Conservation (phyloP, 92 coral and sea anemone species). For the Palythoa caribaeorum region DNA sequence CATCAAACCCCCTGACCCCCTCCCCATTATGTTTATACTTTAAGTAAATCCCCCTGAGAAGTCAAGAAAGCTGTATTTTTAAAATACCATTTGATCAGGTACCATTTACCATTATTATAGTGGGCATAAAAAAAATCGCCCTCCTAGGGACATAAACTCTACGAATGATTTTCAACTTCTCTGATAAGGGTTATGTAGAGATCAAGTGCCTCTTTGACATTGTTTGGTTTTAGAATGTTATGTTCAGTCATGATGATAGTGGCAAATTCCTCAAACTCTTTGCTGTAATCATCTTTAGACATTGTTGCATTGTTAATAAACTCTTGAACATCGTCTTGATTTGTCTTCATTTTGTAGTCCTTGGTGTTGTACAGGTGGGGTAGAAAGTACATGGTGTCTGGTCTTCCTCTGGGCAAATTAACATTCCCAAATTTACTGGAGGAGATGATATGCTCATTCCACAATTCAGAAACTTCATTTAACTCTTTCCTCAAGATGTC, state of each 20-base stretch:
- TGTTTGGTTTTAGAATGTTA: conserved; percentile 35
- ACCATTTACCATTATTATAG: no score
- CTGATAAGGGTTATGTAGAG: conserved; percentile 26
- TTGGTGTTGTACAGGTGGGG: conserved; percentile 40
- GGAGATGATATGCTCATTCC: conserved; percentile 57
- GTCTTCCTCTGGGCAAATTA: conserved; percentile 47
- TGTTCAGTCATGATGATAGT: conserved; percentile 48
- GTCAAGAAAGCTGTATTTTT: no score
- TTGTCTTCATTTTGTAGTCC: conserved; percentile 30
- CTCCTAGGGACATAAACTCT: neutral
- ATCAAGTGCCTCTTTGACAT: conserved; percentile 45
- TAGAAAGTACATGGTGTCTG: conserved; percentile 53
- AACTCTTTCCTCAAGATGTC: conserved; percentile 55
- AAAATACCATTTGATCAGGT: no score
- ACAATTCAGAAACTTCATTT: conserved; percentile 55
- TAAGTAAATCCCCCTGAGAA: no score
- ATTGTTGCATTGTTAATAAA: conserved; percentile 33
- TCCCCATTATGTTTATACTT: no score
- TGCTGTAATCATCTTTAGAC: conserved; percentile 46
- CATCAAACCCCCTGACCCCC: no score
- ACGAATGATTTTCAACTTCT: conserved; percentile 11
- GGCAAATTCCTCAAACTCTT: conserved; percentile 55
- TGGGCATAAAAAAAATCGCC: no score
- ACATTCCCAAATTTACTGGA: conserved; percentile 63
- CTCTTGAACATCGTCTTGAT: conserved; percentile 1